A percentile compares a stretch with the other conserved stretches of the same genome.
Evolutionary conservation across 2,113 vertebrate species (phyloP).

Genomic region (Bostrychus sinensis): DNA sequence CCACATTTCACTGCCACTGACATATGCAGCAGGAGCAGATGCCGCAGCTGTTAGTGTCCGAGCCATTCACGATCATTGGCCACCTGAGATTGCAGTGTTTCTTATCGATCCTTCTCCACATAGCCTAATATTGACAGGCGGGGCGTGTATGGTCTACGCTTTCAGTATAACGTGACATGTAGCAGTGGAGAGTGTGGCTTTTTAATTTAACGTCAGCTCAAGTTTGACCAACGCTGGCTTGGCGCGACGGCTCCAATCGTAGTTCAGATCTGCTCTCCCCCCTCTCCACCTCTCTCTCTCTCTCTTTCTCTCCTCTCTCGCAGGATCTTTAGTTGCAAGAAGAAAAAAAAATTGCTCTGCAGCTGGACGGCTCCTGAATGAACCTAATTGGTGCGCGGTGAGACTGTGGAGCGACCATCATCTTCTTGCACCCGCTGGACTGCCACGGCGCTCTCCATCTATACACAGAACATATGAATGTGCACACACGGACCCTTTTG

Average conservation of each 20-base stretch:
- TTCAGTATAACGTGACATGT: constrained; percentile 13
- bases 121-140: constrained; percentile 71
- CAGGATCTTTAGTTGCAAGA: constrained; percentile 62
- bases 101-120: constrained; percentile 67
- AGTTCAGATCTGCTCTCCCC: constrained; percentile 76
- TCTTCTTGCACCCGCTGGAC: constrained; percentile 68
- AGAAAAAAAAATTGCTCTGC: constrained; percentile 62
- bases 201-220: constrained; percentile 86
- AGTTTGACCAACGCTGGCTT: constrained; percentile 90
- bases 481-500: constrained; percentile 79
- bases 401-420: constrained; percentile 61
- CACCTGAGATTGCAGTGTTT: constrained; percentile 77
- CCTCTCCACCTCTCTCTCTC: constrained; percentile 28
- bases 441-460: constrained; percentile 76
- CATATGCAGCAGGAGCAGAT: constrained; percentile 20
- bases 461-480: constrained; percentile 78
- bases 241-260: constrained; percentile 85
- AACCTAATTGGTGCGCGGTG: constrained; percentile 81
- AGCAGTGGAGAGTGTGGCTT: constrained; percentile 60
- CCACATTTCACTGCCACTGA: not conserved
- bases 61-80: constrained; percentile 64
- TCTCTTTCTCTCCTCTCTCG: not conserved
- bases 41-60: constrained; percentile 69
- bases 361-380: constrained; percentile 79
- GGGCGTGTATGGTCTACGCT: constrained; percentile 66